Evolutionary conservation across 64 coral and sea anemone genomes (phyloP), one percentile per base, ranked within the genome.

Genomic region (Dendronephthya gigantea): DNA sequence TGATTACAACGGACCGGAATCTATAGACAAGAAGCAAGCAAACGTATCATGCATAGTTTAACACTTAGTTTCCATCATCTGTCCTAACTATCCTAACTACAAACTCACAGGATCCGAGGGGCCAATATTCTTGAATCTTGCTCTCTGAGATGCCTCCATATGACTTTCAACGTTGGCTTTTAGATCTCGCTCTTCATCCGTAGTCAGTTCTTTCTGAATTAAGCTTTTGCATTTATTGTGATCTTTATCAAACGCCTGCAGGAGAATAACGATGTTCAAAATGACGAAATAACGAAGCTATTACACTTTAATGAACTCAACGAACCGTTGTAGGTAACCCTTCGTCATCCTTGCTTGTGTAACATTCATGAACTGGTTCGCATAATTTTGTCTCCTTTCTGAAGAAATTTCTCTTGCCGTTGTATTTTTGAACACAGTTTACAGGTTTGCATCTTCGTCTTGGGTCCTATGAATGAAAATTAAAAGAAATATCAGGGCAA

Each of bases 1-100:
- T 98, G 95, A 32, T 98, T 88, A 90, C 95, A 98, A 52, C 91
- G 93, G 9, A 98, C 68, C 28, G 95, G 95, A 43, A 92, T 90
- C 94, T 97, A 23, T 62, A 62, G 25, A 62, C 55, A 62, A 23
- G 4, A 58, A 58, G 51, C 9, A 22, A 58, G n/a, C n/a, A n/a
- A n/a, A n/a, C n/a, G n/a, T n/a, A 22, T 9, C 51, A 9, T 22
- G 2, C 4, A 58, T 58, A 45, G 41, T 45, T 45, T 11, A 45
- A 45, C 41, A 45, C 4, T 45, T 45, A 45, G 41, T 45, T 45
- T 45, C 11, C 31, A 49, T 37, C 68, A 2, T 22, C n/a, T n/a
- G n/a, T n/a, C n/a, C n/a, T n/a, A n/a, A n/a, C n/a, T n/a, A n/a
- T n/a, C n/a, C n/a, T n/a, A n/a, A n/a, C n/a, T n/a, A n/a, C n/a